Evolutionary conservation across 2,113 vertebrate species (phyloP).

Genomic region (Tringa solitaria): DNA sequence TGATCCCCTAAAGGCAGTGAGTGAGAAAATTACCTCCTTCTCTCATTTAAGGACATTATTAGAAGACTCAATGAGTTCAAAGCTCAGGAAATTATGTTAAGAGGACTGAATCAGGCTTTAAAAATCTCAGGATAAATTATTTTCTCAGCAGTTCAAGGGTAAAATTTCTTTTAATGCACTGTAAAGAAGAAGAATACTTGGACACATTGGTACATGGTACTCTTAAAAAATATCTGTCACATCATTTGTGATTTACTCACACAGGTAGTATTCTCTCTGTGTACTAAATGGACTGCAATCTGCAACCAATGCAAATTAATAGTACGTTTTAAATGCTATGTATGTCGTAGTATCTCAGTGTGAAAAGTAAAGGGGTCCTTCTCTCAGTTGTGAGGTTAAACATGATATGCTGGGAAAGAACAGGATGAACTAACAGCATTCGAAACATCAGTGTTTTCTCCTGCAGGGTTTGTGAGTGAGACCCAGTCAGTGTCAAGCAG

Average conservation of each 20-base stretch:
- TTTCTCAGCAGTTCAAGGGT: slow-evolving; percentile 22
- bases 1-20: slow-evolving; percentile 52
- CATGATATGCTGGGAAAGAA: not conserved
- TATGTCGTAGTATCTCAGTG: not conserved
- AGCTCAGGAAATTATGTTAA: slow-evolving; percentile 63
- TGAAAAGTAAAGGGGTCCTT: not conserved
- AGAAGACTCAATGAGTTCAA: slow-evolving; percentile 59
- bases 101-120: slow-evolving; percentile 36
- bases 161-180: not conserved
- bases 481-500: not conserved
- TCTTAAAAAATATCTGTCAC: not conserved
- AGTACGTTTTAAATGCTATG: not conserved
- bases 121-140: slow-evolving; percentile 37
- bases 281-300: not conserved
- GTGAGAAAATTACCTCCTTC: slow-evolving; percentile 62
- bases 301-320: not conserved
- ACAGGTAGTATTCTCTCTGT: not conserved
- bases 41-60: slow-evolving; percentile 59
- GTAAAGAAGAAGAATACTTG: not conserved
- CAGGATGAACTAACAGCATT: not conserved
- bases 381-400: not conserved
- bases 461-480: not conserved
- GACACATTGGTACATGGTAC: not conserved
- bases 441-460: not conserved
- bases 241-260: not conserved